These are phyloP conservation scores for Melanophora roralis DNA, from an alignment of 2,888 invertebrate species.

Conservation along the genomic window DNA sequence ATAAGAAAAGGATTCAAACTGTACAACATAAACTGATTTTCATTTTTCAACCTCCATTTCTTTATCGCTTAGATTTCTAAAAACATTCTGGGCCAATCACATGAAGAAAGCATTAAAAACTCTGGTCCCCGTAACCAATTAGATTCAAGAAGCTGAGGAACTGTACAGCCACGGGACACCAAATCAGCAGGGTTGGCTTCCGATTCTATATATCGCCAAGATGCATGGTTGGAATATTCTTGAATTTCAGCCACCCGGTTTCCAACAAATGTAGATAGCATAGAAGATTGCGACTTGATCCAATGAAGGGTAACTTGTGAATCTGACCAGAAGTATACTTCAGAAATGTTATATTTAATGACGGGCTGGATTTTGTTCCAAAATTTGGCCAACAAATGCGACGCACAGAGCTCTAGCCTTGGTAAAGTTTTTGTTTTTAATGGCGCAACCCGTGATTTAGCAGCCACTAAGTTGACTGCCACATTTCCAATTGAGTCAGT, in stretches of 20 bases:
- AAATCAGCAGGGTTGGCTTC: slow-evolving; percentile 59
- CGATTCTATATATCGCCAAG: slow-evolving; percentile 54
- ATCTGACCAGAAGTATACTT: slow-evolving; percentile 44
- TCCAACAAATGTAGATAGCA: slow-evolving; percentile 50
- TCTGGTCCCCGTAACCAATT: slow-evolving; percentile 7
- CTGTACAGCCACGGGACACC: slow-evolving; percentile 18
- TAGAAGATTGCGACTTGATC: slow-evolving; percentile 42
- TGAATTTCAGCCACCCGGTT: slow-evolving; percentile 57
- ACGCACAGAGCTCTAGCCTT: slow-evolving; percentile 51
- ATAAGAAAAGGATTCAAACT: neutral
- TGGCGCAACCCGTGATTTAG: slow-evolving; percentile 58
- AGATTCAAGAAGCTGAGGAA: neutral
- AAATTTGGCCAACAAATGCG: slow-evolving; percentile 45
- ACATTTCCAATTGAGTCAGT: slow-evolving; percentile 9
- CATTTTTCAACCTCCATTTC: neutral
- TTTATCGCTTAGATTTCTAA: neutral
- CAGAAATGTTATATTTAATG: neutral
- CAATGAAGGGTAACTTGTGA: slow-evolving; percentile 54
- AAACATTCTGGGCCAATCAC: neutral
- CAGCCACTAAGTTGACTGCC: slow-evolving; percentile 26
- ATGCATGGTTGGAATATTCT: slow-evolving; percentile 3
- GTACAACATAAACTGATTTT: neutral
- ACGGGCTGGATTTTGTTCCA: slow-evolving; percentile 21
- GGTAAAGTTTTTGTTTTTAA: slow-evolving; percentile 54
- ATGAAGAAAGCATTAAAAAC: neutral